Evolutionary conservation across 2,113 vertebrate genomes (phyloP).

Genomic region (Pithys albifrons): DNA sequence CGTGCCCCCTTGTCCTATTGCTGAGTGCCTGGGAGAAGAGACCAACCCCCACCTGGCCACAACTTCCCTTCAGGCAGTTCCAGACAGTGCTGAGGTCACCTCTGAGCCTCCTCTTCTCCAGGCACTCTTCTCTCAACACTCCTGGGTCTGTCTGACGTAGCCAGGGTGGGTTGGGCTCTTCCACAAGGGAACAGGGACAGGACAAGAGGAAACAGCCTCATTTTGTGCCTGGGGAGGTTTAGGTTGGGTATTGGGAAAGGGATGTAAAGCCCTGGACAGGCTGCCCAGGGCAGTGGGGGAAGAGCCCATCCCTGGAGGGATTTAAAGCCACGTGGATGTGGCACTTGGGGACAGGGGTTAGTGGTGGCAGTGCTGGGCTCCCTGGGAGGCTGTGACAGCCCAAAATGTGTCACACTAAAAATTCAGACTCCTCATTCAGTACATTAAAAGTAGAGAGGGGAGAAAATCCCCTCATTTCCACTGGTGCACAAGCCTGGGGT

Average conservation of each 20-base stretch:
- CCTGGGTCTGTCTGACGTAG: background rate
- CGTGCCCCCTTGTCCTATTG: no score
- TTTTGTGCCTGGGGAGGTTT: background rate
- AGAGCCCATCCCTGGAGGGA: background rate
- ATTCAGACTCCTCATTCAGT: background rate
- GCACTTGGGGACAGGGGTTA: background rate
- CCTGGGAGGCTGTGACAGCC: background rate
- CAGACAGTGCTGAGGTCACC: no score
- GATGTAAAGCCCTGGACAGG: background rate
- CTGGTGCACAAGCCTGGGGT: background rate
- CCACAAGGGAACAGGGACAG: background rate
- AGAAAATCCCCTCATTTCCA: background rate
- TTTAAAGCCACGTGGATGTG: background rate
- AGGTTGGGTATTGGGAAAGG: background rate
- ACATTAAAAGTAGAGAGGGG: background rate
- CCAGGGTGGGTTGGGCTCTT: background rate
- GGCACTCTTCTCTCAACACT: background rate
- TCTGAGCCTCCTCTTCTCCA: no score
- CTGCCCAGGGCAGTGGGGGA: background rate
- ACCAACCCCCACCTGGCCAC: no score
- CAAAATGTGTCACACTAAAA: rapidly evolving
- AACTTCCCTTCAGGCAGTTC: no score
- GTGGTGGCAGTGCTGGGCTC: background rate
- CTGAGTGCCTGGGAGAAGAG: no score
- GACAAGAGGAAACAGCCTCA: background rate